These are phyloP conservation scores for Halocynthia aurantium DNA, from an alignment of 23 tunicate species.

Conservation along the genomic window DNA sequence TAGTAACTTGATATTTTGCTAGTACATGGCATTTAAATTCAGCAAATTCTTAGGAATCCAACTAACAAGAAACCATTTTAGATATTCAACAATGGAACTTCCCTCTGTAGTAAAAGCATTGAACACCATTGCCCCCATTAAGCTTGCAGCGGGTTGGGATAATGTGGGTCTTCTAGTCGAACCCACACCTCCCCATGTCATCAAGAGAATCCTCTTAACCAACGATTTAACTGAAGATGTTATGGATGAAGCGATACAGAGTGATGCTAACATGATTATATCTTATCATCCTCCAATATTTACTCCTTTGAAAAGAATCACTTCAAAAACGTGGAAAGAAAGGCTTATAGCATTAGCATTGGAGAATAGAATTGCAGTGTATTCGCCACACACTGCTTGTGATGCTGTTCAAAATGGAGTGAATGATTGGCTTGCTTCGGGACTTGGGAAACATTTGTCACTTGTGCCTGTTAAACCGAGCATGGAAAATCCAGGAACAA, in stretches of 20 bases:
- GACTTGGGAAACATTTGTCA: conserved; percentile 29
- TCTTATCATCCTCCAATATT: conserved; percentile 98
- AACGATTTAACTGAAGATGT: conserved; percentile 79
- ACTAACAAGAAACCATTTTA: too few relatives aligned
- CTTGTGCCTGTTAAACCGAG: too few relatives aligned
- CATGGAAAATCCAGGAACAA: too few relatives aligned
- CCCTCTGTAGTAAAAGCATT: conserved; percentile 19
- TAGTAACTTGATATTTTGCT: too few relatives aligned
- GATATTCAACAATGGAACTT: conserved; percentile 33
- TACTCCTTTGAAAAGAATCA: conserved; percentile 45
- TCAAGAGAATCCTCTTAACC: conserved; percentile 63
- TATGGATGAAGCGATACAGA: conserved; percentile 55
- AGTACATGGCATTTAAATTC: too few relatives aligned
- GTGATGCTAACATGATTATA: conserved; percentile 57
- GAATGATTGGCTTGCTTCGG: conserved; percentile 84
- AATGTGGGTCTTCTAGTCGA: conserved; percentile 93
- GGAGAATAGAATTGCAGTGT: conserved; percentile 85
- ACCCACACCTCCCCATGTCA: conserved; percentile 65
- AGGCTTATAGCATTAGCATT: conserved; percentile 47
- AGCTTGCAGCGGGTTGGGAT: conserved; percentile 83
- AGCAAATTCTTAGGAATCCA: too few relatives aligned
- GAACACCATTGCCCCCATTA: conserved; percentile 60
- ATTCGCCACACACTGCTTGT: conserved; percentile 92
- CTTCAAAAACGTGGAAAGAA: conserved; percentile 54
- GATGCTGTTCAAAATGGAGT: conserved; percentile 93